Percentiles rank a stretch among this genome's conserved stretches.
Conservation (phyloP, 2,797 vertebrate species). For the Pangasius sanitwongsei region DNA sequence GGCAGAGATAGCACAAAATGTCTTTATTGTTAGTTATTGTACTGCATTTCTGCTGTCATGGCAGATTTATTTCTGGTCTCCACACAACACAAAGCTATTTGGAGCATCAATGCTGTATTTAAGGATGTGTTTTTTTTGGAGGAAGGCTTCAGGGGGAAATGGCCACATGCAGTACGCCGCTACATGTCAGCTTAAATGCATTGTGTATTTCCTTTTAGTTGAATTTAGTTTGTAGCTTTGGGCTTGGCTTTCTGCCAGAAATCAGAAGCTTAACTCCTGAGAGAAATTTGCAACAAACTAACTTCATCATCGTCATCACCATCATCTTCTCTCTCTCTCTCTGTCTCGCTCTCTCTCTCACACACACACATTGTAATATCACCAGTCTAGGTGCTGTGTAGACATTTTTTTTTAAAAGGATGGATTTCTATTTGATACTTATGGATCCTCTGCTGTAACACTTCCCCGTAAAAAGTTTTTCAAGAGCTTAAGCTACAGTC, state of each 20-base stretch:
- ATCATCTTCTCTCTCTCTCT: background rate
- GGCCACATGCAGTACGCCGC: background rate
- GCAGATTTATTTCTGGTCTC: constrained; percentile 22
- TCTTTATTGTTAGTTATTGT: constrained; percentile 28
- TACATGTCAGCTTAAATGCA: background rate
- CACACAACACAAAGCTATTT: constrained; percentile 19
- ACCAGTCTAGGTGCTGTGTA: background rate
- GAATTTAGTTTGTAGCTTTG: background rate
- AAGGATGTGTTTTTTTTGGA: background rate
- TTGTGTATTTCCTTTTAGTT: background rate
- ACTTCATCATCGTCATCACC: too few species aligned
- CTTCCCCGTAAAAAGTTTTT: background rate
- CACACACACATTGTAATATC: background rate
- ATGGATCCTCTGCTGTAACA: background rate
- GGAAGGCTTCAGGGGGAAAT: background rate
- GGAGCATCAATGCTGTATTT: constrained; percentile 9
- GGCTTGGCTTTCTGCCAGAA: background rate
- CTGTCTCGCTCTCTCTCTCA: background rate
- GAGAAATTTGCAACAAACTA: constrained; percentile 1
- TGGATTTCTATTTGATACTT: background rate
- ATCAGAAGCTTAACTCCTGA: background rate
- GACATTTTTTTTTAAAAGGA: background rate
- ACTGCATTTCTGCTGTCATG: constrained; percentile 19
- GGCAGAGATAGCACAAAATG: constrained; percentile 1
- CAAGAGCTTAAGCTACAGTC: constrained; percentile 12